phyloP scores from a whole-genome alignment of 2,797 vertebrate species.

The Pangasius larnaudii region DNA sequence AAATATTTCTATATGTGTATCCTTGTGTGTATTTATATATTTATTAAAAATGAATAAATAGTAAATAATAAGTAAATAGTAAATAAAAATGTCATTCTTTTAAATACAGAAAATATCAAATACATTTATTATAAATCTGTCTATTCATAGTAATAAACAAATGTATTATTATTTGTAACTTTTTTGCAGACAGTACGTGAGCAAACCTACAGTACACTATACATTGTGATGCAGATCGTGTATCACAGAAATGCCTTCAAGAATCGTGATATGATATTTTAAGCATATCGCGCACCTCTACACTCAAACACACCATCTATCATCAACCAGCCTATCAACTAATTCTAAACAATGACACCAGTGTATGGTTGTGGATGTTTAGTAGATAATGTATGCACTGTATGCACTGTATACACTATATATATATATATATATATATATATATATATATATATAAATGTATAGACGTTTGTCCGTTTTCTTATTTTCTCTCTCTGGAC shows the following conservation, averaged over 20 bases:
- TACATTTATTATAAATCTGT: not conserved
- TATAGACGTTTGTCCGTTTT: too few species aligned
- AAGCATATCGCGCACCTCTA: not conserved
- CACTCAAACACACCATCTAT: not conserved
- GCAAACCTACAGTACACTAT: not conserved
- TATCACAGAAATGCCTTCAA: not conserved
- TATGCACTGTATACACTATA: not conserved
- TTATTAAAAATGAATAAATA: not conserved
- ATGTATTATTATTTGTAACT: not conserved
- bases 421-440: too few species aligned
- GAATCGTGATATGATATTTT: too few species aligned
- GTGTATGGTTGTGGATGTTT: not conserved
- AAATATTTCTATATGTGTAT: not conserved
- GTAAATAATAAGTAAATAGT: not conserved
- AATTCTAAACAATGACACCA: not conserved
- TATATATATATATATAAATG: not conserved
- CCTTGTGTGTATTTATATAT: not conserved
- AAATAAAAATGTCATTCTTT: not conserved
- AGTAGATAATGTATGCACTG: too few species aligned
- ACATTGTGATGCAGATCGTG: not conserved
- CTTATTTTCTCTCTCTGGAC: not conserved
- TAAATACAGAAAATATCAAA: not conserved
- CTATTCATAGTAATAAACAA: not conserved
- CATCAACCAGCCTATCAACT: not conserved
- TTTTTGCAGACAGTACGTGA: too few species aligned